Base-by-base conservation (phyloP, 2,113 vertebrate species). In the Microcebus ravelobensis region DNA sequence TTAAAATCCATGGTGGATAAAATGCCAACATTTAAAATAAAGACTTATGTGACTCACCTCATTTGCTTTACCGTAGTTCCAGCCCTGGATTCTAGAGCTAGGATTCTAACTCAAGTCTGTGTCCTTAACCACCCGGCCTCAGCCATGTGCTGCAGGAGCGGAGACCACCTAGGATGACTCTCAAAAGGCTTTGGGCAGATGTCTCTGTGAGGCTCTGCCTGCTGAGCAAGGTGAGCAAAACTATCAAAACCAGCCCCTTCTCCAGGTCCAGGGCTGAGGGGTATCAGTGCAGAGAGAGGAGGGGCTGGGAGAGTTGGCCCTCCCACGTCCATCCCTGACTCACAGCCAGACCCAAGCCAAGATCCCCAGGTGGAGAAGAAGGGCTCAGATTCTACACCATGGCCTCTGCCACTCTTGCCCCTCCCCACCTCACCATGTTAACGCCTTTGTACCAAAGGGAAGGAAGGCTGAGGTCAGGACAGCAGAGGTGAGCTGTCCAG, bases 311-410 rank as follows among this genome's bases (percentile, higher is more conserved):
- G 39, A 36, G 74, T 6, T 34, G 29, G 15, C n/a, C 23, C 18
- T 3, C 48, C 61, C 23, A 14, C 76, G 42, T 50, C 77, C 57
- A n/a, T 21, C 34, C 59, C 61, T 8, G n/a, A 71, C 31, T 42
- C 90, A n/a, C 67, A 61, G 52, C 23, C 77, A 48, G 45, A 48
- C 39, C 59, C 36, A 17, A 55, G 23, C 48, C 79, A 6, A 29
- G 68, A 82, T 50, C 20, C 55, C 36, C 36, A 1, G 14, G 42
- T n/a, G 5, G 50, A 5, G n/a, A 55, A 59, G 52, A 29, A 61
- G 36, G 36, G 8, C 0, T 3, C 20, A 45, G 9, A 18, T 17
- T 9, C 20, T 6, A 8, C 21, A 84, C 39, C 8, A 11, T 0
- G 21, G 52, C 57, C 48, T 59, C 83, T 80, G 27, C 48, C 27